phyloP scores from a whole-genome alignment of 2,888 invertebrate genomes.

The Loripinus fragilis region DNA sequence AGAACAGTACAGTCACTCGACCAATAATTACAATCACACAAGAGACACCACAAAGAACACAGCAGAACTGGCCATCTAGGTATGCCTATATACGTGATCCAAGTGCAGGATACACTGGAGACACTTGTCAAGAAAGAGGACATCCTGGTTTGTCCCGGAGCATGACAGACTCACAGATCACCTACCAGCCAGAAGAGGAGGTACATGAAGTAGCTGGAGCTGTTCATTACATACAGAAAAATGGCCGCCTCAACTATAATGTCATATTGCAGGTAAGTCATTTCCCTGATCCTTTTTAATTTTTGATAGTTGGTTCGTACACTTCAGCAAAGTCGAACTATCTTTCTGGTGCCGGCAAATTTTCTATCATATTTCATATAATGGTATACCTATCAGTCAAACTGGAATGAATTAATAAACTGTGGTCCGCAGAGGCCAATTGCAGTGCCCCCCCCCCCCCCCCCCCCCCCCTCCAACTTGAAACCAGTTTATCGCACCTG shows the following conservation, averaged over 20 bases:
- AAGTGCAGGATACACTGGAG: constrained; percentile 88
- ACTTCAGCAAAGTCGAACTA: no score
- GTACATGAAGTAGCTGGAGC: constrained; percentile 89
- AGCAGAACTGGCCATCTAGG: constrained; percentile 43
- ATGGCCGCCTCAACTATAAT: constrained; percentile 96
- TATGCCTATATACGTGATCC: constrained; percentile 84
- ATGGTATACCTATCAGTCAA: no score
- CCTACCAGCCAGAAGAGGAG: constrained; percentile 75
- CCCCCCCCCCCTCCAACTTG: no score
- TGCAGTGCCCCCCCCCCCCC: no score
- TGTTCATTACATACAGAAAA: constrained; percentile 95
- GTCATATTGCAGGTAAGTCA: constrained; percentile 86
- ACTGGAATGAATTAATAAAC: no score
- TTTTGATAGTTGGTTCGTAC: neutral
- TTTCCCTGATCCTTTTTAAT: neutral
- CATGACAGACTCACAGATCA: constrained; percentile 81
- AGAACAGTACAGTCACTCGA: constrained; percentile 48
- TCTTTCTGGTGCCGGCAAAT: no score
- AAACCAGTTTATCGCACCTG: no score
- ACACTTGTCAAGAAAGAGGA: constrained; percentile 87
- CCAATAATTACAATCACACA: constrained; percentile 97
- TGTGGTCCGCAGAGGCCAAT: no score
- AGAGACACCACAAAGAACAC: constrained; percentile 52
- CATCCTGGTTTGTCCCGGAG: constrained; percentile 83
- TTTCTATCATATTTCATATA: no score